Percentiles rank a stretch among this genome's conserved stretches.
Evolutionary conservation across 2,888 invertebrate genomes (phyloP).

Genomic region (Blastobasis lacticolella): DNA sequence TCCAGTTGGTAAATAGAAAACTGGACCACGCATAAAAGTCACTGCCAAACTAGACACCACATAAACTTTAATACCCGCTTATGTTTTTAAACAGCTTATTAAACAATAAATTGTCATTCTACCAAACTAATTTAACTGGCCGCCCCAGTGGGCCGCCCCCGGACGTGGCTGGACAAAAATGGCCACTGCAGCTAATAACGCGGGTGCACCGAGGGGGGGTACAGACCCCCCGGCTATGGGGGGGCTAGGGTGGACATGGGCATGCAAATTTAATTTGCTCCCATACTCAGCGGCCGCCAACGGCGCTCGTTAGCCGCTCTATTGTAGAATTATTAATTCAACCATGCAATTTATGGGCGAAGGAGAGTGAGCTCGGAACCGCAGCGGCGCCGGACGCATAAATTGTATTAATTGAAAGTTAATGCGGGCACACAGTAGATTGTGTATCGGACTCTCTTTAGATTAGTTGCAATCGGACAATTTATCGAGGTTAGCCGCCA

Average conservation of each 20-base stretch:
- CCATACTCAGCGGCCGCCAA: conserved; percentile 48
- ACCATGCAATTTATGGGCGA: conserved; percentile 57
- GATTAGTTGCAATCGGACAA: neutral
- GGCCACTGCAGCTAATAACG: conserved; percentile 39
- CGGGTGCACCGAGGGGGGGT: conserved; percentile 20
- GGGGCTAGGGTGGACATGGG: conserved; percentile 47
- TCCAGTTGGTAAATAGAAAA: too few relatives aligned
- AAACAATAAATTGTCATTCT: neutral
- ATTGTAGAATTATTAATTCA: conserved; percentile 68
- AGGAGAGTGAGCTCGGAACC: conserved; percentile 32
- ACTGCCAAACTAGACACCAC: too few relatives aligned
- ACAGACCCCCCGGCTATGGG: neutral
- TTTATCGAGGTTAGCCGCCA: neutral
- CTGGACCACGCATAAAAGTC: too few relatives aligned
- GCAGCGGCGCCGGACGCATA: conserved; percentile 41
- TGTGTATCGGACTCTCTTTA: conserved; percentile 4
- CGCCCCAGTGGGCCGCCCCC: conserved; percentile 25
- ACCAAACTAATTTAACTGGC: conserved; percentile 28
- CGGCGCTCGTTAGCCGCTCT: conserved; percentile 51
- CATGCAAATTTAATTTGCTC: conserved; percentile 68
- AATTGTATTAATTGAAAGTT: conserved; percentile 66
- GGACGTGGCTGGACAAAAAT: conserved; percentile 36
- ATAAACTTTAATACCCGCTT: neutral
- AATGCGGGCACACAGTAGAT: conserved; percentile 48
- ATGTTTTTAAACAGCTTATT: neutral